Base-by-base conservation (phyloP, 1,140 invertebrate genomes). In the Bombus picipes region DNA sequence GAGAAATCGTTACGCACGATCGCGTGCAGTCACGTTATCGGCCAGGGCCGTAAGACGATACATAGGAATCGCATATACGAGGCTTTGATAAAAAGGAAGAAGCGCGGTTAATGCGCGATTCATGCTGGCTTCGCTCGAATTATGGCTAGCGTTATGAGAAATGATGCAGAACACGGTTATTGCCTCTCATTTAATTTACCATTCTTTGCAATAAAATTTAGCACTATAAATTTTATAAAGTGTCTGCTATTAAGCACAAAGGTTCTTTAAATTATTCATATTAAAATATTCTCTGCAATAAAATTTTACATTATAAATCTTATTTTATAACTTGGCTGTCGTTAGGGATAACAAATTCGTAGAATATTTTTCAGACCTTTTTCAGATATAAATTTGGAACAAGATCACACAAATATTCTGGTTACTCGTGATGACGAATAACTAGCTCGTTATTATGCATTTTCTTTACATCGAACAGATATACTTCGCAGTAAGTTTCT, bases 1-100 rank as follows among this genome's bases (percentile, higher is more conserved):
- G 65, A 88, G 87, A 82, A 86, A 88, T 86, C 75, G 74, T 89
- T 88, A 89, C 87, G 87, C 88, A 74, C 71, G 88, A 88, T 86
- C 88, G 82, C 73, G 75, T 78, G 59, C 77, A 53, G 53, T 76
- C 75, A 39, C 53, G 57, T 39, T 78, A 65, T 43, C 32, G 43
- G 62, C 74, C 74, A 75, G n/a, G 37, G 22, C 70, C 66, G 78
- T 53, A 68, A 81, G 62, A 66, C 53, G 73, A 83, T 88, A 74
- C 70, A 59, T 68, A 65, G 73, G 81, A 81, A 81, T 80, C 75
- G 76, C 62, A 34, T 87, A 39, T 87, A 59, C 43, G 39, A 62
- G n/a, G 2, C 0, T 32, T 34, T 28, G 41, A 79, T 43, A 47
- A 70, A 70, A 37, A 39, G 13, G 25, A 70, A 47, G n/a, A 32